A percentile compares a stretch with the other conserved stretches of the same genome.
phyloP scores from a whole-genome alignment of 2,113 vertebrate species.

The Nesoenas mayeri region DNA sequence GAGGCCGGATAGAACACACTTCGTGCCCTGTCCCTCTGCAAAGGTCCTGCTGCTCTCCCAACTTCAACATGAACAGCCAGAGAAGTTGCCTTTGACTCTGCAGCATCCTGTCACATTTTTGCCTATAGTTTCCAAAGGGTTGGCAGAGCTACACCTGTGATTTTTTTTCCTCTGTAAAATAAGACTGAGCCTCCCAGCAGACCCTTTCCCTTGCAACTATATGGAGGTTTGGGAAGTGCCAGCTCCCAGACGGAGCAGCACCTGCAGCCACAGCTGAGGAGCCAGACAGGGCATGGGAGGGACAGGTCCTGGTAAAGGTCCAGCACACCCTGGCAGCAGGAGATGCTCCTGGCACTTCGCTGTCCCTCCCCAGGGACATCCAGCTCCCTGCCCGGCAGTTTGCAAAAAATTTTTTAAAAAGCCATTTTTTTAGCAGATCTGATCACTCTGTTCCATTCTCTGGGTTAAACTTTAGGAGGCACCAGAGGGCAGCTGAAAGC shows the following conservation, averaged over 20 bases:
- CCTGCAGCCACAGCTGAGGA: neutral
- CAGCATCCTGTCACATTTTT: neutral
- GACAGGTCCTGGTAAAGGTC: neutral
- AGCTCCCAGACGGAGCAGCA: conserved; percentile 1
- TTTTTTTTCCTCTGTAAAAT: neutral
- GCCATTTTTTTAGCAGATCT: neutral
- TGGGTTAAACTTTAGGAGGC: conserved; percentile 67
- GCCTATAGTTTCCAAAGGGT: neutral
- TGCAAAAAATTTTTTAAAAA: neutral
- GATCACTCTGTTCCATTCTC: conserved; percentile 2
- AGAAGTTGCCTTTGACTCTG: neutral
- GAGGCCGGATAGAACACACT: neutral
- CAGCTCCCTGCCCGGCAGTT: neutral
- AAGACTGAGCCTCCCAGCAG: neutral
- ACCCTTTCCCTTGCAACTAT: neutral
- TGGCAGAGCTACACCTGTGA: neutral
- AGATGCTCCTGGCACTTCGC: neutral
- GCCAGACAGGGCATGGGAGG: neutral
- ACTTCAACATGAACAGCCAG: neutral
- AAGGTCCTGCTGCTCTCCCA: neutral
- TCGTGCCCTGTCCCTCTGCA: neutral
- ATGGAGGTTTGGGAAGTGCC: neutral
- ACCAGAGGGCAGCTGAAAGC: conserved; percentile 65
- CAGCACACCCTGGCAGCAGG: neutral
- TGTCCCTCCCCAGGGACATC: neutral